Conservation (phyloP, 1,140 invertebrate genomes). For the Copidosoma floridanum region DNA sequence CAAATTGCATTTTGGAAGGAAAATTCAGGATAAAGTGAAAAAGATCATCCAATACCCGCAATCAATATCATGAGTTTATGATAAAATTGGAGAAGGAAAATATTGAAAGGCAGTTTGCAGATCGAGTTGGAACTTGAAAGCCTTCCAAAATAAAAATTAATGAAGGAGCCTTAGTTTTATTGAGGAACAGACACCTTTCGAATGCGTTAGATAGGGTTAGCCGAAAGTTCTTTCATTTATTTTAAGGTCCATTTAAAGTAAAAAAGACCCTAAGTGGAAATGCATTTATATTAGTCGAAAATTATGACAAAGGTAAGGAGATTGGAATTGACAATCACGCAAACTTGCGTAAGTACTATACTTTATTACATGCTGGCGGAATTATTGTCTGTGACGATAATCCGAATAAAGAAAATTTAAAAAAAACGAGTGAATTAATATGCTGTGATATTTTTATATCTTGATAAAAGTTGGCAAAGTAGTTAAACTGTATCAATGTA, state of each 20-base stretch:
- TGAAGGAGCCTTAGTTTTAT: constrained; percentile 13
- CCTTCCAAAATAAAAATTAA: neutral
- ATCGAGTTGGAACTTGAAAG: constrained; percentile 5
- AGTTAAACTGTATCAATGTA: too few relatives aligned
- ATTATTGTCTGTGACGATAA: too few relatives aligned
- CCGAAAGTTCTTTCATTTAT: neutral
- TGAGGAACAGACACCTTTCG: constrained; percentile 8
- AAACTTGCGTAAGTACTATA: neutral
- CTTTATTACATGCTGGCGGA: too few relatives aligned
- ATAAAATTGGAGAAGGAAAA: constrained; percentile 9
- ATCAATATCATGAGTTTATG: neutral
- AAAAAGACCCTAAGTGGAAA: neutral
- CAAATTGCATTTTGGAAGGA: constrained; percentile 22
- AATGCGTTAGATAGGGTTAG: neutral
- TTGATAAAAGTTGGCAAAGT: too few relatives aligned
- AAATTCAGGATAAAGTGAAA: neutral
- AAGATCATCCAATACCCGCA: constrained; percentile 9
- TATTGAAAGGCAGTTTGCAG: constrained; percentile 1
- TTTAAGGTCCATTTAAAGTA: neutral
- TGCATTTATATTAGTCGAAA: neutral
- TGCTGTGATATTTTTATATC: too few relatives aligned
- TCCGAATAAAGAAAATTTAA: too few relatives aligned
- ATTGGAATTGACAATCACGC: neutral
- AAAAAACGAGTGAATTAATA: too few relatives aligned
- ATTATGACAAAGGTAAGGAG: neutral